Evolutionary conservation across 2,888 invertebrate species (phyloP).

Genomic region (Anthrax anthrax): DNA sequence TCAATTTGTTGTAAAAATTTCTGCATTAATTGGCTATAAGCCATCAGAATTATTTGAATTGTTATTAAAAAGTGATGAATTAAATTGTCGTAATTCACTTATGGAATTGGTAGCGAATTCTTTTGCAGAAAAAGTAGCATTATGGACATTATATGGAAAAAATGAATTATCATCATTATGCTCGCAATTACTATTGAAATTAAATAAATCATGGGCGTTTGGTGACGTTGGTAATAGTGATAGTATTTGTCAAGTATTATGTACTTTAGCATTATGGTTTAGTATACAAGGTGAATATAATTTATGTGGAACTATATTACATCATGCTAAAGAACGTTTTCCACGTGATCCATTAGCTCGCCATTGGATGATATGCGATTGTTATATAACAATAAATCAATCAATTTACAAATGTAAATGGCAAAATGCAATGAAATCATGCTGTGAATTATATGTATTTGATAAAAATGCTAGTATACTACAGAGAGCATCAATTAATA

Average conservation of each 20-base stretch:
- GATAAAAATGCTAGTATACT: slow-evolving; percentile 53
- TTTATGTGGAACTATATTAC: slow-evolving; percentile 42
- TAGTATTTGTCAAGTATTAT: slow-evolving; percentile 52
- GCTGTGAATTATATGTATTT: slow-evolving; percentile 50
- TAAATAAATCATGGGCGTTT: slow-evolving; percentile 46
- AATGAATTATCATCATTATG: slow-evolving; percentile 69
- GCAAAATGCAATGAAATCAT: slow-evolving; percentile 53
- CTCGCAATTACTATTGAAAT: slow-evolving; percentile 62
- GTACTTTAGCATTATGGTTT: slow-evolving; percentile 45
- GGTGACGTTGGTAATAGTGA: slow-evolving; percentile 46
- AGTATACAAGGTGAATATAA: slow-evolving; percentile 39
- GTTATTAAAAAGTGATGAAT: slow-evolving; percentile 67
- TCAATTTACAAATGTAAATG: slow-evolving; percentile 41
- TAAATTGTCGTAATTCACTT: slow-evolving; percentile 74
- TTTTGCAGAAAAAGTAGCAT: slow-evolving; percentile 64
- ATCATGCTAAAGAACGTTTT: slow-evolving; percentile 47
- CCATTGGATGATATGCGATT: slow-evolving; percentile 55
- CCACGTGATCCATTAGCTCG: slow-evolving; percentile 46
- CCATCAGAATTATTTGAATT: slow-evolving; percentile 44
- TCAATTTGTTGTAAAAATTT: slow-evolving; percentile 63
- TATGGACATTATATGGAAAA: slow-evolving; percentile 83
- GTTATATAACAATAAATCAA: slow-evolving; percentile 39
- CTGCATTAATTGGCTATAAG: slow-evolving; percentile 38
- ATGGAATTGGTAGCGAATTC: slow-evolving; percentile 67
- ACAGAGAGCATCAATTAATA: slow-evolving; percentile 30